phyloP scores from a whole-genome alignment of 2,113 vertebrate species.

The Thomomys bottae region DNA sequence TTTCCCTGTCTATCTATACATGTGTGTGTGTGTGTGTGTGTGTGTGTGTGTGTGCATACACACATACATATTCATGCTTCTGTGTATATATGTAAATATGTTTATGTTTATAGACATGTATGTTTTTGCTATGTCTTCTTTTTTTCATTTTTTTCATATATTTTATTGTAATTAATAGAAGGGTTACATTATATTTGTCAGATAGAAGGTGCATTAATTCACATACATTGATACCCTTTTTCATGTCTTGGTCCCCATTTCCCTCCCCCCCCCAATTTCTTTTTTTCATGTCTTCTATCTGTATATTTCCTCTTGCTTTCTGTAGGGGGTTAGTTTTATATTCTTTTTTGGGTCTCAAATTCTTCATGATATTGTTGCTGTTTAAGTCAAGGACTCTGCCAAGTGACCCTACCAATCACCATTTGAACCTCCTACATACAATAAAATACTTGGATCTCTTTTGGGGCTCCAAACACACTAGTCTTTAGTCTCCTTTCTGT shows the following conservation, averaged over 20 bases:
- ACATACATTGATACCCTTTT: no score
- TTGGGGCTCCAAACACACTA: neutral
- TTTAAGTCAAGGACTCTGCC: neutral
- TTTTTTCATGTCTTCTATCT: neutral
- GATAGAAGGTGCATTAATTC: no score
- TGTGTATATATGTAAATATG: neutral
- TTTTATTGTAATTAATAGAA: no score
- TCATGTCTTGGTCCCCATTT: no score
- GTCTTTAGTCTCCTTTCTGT: neutral
- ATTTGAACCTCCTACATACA: neutral
- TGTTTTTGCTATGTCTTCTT: neutral
- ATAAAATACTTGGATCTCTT: neutral
- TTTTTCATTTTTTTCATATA: no score
- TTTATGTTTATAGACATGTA: neutral
- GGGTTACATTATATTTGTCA: no score
- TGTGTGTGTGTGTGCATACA: neutral
- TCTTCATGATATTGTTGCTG: neutral
- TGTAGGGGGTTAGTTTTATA: neutral
- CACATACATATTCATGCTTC: neutral
- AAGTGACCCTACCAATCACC: neutral
- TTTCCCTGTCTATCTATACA: neutral
- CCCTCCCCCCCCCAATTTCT: no score
- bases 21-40: neutral
- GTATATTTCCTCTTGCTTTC: neutral
- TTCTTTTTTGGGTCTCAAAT: neutral